phyloP scores from a whole-genome alignment of 2,888 invertebrate genomes.

The Drosophila anomalipes region DNA sequence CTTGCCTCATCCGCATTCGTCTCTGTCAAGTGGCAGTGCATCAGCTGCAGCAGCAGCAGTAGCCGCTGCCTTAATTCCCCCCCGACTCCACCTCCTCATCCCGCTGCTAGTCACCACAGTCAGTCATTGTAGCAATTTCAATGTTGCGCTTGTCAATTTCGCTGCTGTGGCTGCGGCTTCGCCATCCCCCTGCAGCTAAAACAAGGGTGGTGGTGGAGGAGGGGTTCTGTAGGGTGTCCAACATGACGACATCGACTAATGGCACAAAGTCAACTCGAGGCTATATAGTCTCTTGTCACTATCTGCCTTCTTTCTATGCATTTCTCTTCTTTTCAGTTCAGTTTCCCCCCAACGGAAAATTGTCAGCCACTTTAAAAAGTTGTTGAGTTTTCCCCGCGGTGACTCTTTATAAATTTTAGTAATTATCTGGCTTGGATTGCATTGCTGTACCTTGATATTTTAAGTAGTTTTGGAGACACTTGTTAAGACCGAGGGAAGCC shows the following conservation, averaged over 20 bases:
- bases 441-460: not conserved
- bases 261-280: slow-evolving; percentile 29
- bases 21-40: slow-evolving; percentile 75
- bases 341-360: slow-evolving; percentile 19
- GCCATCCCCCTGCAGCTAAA: slow-evolving; percentile 17
- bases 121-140: slow-evolving; percentile 81
- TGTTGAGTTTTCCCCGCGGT: slow-evolving; percentile 12
- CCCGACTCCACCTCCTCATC: not conserved
- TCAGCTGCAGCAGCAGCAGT: slow-evolving; percentile 37
- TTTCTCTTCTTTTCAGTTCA: slow-evolving; percentile 5
- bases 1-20: slow-evolving; percentile 66
- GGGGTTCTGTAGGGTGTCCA: not conserved
- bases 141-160: slow-evolving; percentile 80
- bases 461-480: not conserved
- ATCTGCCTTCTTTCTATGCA: slow-evolving; percentile 8
- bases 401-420: slow-evolving; percentile 1
- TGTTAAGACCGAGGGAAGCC: not conserved
- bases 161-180: slow-evolving; percentile 19
- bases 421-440: slow-evolving; percentile 10
- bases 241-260: slow-evolving; percentile 42
- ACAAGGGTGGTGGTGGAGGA: not conserved
- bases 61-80: slow-evolving; percentile 21
- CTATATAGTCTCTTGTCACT: slow-evolving; percentile 26
- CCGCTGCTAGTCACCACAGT: slow-evolving; percentile 47
- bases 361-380: slow-evolving; percentile 35